phyloP scores from a whole-genome alignment of 1,140 invertebrate species.

The Pseudomyrmex sp. region DNA sequence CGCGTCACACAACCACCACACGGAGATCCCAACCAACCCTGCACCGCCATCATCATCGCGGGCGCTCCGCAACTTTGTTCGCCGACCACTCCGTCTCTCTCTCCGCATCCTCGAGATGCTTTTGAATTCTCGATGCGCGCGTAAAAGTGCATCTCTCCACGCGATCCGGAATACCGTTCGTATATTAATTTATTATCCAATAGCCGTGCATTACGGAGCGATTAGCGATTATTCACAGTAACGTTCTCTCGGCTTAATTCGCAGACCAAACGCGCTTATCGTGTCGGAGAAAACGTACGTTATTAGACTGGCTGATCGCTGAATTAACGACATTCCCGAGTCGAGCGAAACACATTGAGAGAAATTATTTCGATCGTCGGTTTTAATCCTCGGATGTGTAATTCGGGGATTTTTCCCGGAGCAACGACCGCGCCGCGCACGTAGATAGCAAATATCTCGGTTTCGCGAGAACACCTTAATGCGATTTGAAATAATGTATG shows the following conservation, averaged over 20 bases:
- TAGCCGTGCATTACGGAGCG: background rate
- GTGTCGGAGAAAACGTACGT: background rate
- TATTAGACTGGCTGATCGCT: background rate
- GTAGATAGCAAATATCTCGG: background rate
- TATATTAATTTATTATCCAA: background rate
- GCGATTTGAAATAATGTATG: background rate
- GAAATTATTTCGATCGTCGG: slow-evolving; percentile 13
- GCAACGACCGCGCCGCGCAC: slow-evolving; percentile 10
- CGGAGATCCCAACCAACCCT: background rate
- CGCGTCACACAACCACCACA: slow-evolving; percentile 30
- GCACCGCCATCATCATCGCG: background rate
- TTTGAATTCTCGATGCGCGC: slow-evolving; percentile 1
- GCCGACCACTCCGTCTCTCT: background rate
- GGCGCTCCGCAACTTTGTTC: background rate
- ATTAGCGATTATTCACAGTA: background rate
- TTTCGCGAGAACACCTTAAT: background rate
- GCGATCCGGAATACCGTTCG: too few species aligned
- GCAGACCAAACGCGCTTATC: background rate
- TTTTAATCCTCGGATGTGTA: slow-evolving; percentile 3
- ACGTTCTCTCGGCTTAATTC: background rate
- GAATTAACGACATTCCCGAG: slow-evolving; percentile 1
- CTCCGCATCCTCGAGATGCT: slow-evolving; percentile 2
- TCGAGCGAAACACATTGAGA: background rate
- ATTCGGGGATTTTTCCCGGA: slow-evolving; percentile 17
- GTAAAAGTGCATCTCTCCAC: slow-evolving; percentile 26